A percentile compares a stretch with the other conserved stretches of the same genome.
phyloP scores from a whole-genome alignment of 2,888 invertebrate species.

The Chironomus riparius region DNA sequence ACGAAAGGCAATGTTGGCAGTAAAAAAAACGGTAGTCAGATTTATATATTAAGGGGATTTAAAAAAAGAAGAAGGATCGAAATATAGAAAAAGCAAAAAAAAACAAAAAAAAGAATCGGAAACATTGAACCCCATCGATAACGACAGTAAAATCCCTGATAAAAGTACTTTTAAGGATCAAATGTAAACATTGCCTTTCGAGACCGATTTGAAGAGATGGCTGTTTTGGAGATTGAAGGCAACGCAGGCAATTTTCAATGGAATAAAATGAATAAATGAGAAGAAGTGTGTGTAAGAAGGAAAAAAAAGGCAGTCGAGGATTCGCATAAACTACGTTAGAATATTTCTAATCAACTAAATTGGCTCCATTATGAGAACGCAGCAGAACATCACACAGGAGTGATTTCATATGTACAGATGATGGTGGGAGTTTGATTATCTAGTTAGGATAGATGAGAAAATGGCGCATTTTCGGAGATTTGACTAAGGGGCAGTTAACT shows the following conservation, averaged over 20 bases:
- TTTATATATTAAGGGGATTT: not conserved
- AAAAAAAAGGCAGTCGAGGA: not conserved
- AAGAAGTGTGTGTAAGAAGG: not conserved
- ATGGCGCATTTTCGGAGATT: too few species aligned
- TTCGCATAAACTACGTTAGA: conserved; percentile 7
- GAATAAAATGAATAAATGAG: not conserved
- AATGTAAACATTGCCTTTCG: conserved; percentile 6
- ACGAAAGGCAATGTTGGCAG: not conserved
- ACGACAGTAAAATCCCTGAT: conserved; percentile 9
- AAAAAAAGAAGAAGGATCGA: not conserved
- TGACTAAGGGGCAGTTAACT: too few species aligned
- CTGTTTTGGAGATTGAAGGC: not conserved
- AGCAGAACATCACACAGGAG: not conserved
- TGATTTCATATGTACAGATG: not conserved
- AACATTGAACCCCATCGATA: conserved; percentile 12
- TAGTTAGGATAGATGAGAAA: too few species aligned
- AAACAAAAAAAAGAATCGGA: not conserved
- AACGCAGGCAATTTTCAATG: not conserved
- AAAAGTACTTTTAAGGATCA: conserved; percentile 9
- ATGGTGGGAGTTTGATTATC: too few species aligned
- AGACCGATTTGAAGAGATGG: not conserved
- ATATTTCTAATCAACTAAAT: conserved; percentile 10
- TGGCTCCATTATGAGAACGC: conserved; percentile 8
- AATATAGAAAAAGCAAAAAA: too few species aligned
- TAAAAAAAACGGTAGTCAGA: not conserved